Evolutionary conservation across 1,140 invertebrate genomes (phyloP), one percentile per base, ranked within the genome.

Genomic region (Aradophagus sp.): DNA sequence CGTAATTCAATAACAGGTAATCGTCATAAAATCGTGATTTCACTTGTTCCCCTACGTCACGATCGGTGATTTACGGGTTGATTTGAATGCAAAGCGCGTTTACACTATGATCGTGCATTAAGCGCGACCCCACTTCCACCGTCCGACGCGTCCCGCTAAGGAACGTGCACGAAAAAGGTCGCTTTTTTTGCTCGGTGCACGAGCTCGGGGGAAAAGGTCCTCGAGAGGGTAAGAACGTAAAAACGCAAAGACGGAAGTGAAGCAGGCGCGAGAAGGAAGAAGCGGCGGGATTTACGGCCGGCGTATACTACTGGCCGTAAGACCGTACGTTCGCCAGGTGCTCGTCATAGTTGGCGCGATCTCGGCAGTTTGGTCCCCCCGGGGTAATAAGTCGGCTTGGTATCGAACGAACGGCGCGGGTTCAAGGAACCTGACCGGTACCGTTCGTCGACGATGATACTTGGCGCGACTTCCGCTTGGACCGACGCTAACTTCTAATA

Each of bases 401-500:
- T 52, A 77, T 71, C 56, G 26, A 32, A 75, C 50, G 62, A n/a
- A n/a, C 29, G 44, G 48, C 65, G 50, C 55, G 45, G 56, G 61
- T 73, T 75, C 75, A 69, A 75, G 45, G 59, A 71, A 75, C 62
- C 63, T 62, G 52, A 74, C 62, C 74, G 61, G 69, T 81, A 82
- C 79, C 80, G 77, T 80, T 80, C 66, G 62, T 34, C 56, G 70
- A 35, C 69, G 71, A 74, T 71, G 71, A 75, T 80, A 75, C 73
- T 55, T 47, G 71, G 4, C 77, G 79, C 79, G 77, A 79, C 61
- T 69, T 74, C 72, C 72, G 61, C 62, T 75, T 76, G 63, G 66
- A 61, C 63, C 56, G 75, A 42, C 56, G 52, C 55, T 75, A 79
- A 76, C 75, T 82, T 77, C 77, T 75, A 75, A 82, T 77, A 81